A percentile compares a stretch with the other conserved stretches of the same genome.
These are phyloP conservation scores for Ianthella basta DNA, from an alignment of 37 sponge, comb jelly and placozoan species.

Conservation along the genomic window DNA sequence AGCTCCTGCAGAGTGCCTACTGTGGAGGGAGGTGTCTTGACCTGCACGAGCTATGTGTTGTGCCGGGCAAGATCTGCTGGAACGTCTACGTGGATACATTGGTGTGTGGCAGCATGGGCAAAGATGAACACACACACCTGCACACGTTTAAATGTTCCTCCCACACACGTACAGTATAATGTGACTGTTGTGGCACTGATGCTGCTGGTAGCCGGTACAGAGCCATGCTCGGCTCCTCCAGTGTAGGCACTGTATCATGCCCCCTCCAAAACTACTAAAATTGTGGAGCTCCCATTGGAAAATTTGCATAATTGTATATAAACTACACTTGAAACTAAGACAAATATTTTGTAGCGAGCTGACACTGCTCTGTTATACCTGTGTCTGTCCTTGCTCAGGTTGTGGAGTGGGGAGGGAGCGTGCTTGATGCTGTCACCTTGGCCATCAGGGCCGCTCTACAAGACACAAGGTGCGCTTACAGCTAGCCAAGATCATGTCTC, in stretches of 20 bases:
- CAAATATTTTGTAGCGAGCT: too few relatives aligned
- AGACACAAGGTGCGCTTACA: conserved; percentile 57
- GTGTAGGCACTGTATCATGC: too few relatives aligned
- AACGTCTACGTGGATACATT: conserved; percentile 21
- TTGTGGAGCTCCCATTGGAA: too few relatives aligned
- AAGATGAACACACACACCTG: too few relatives aligned
- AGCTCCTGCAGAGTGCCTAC: conserved; percentile 54
- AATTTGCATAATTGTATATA: too few relatives aligned
- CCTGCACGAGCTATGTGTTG: conserved; percentile 50
- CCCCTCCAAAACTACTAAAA: too few relatives aligned
- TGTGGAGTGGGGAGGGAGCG: conserved; percentile 80
- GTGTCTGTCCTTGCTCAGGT: conserved; percentile 44
- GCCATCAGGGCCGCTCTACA: conserved; percentile 63
- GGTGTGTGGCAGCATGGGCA: neutral
- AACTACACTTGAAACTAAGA: too few relatives aligned
- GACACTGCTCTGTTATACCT: too few relatives aligned
- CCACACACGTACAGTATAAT: neutral
- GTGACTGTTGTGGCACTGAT: too few relatives aligned
- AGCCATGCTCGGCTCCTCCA: too few relatives aligned
- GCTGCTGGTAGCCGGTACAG: too few relatives aligned
- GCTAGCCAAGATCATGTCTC: neutral
- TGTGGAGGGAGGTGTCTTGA: conserved; percentile 43
- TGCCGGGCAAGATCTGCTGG: conserved; percentile 55
- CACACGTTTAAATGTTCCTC: too few relatives aligned
- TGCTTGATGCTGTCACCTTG: conserved; percentile 66